Evolutionary conservation across 2,888 invertebrate species (phyloP), one percentile per base, ranked within the genome.

Genomic region (Portevinia maculata): DNA sequence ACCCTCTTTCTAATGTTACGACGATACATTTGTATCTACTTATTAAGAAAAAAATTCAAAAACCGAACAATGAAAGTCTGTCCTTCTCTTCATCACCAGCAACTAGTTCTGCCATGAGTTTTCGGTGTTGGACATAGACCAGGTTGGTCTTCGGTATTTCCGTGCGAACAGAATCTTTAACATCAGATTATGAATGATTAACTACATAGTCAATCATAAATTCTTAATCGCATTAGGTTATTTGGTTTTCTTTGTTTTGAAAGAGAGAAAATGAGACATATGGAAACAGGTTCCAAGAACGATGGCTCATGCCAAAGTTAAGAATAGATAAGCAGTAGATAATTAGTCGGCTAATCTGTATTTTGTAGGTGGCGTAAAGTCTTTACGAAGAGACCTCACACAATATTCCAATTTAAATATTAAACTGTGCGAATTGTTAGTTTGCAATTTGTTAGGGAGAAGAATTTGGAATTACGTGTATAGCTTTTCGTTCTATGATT

Each of bases 111-210:
- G 74, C 59, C 48, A 32, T 13, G 17, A 17, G 53, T 32, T 67
- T 67, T 67, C 34, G 48, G 34, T 53, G 39, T 19, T 13, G 32
- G 32, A 39, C 67, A 19, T 13, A 24, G 32, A 46, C 67, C 73
- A 73, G 52, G 53, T 39, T 28, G 13, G 39, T 34, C 55, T 59
- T 53, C 34, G 74, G 69, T 24, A 79, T 79, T 74, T 79, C 74
- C 79, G 79, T 74, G 67, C 37, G 69, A 69, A 74, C 39, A 32
- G 24, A 59, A 60, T 55, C 15, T 32, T 44, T 48, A 41, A 59
- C 34, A 37, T 15, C 50, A 30, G 64, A 55, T 64, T 73, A 62
- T 64, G 57, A 50, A 65, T 50, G 57, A 41, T 50, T 50, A 55
- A 48, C 64, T 41, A 48, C 55, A 32, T 28, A 64, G 74, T 65